Base-by-base conservation (phyloP, 1,140 invertebrate species). In the Hyposmocoma kahamanoa region DNA sequence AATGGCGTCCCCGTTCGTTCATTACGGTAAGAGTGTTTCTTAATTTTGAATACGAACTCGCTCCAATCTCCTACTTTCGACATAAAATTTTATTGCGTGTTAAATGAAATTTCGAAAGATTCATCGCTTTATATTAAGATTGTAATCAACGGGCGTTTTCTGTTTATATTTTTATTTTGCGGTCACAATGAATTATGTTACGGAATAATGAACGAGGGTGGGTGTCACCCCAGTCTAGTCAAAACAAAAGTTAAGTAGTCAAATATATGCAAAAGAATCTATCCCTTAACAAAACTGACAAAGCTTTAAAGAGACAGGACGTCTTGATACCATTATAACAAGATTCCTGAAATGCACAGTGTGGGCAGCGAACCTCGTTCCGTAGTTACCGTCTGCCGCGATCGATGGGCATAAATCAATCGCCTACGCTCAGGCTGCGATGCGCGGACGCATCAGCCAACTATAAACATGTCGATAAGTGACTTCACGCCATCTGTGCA, bases 21-120 rank as follows among this genome's bases (percentile, higher is more conserved):
- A 81, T 84, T 84, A 84, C 62, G 56, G 56, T 67, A 56, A 73
- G 72, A 75, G 72, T 75, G 69, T 80, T 84, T 78, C 70, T 80
- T 84, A 81, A 81, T 84, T 84, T 72, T 66, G 62, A 72, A 77
- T 70, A 62, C 63, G 63, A 50, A 28, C 22, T 44, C 53, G 46
- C 54, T 45, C 56, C 66, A 41, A 41, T 21, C 6, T 41, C 20
- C 20, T 41, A 41, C 22, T 41, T 41, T 41, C 17, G 38, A 11
- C 19, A 10, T 41, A 21, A 36, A 36, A 36, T 36, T 36, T 36
- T 36, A 36, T 36, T 36, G 32, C 32, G 32, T 36, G 32, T 62
- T 48, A 66, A 59, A 59, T 66, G 57, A 62, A 36, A 36, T 36
- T 36, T 36, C 32, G 15, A 17, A 15, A 17, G 32, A 36, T 36